Conservation (phyloP, 2,888 invertebrate genomes). For the Blomia tropicalis region DNA sequence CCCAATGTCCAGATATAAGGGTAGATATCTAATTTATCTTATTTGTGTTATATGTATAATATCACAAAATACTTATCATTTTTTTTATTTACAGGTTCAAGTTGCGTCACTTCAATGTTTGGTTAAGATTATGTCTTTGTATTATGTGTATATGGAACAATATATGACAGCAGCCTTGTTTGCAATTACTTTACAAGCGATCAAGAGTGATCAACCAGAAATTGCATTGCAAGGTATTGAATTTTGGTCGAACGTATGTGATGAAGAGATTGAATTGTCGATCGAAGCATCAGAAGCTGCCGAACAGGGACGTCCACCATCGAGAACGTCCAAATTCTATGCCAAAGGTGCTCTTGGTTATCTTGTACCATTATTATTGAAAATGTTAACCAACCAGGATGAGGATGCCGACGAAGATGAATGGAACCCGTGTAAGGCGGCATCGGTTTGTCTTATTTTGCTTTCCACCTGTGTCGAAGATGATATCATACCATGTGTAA, state of each 20-base stretch:
- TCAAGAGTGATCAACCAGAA: conserved; percentile 90
- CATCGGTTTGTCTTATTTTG: conserved; percentile 95
- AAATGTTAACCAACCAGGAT: conserved; percentile 85
- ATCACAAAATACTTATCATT: not conserved
- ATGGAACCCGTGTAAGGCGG: conserved; percentile 98
- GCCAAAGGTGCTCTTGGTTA: conserved; percentile 94
- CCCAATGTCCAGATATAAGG: conserved; percentile 45
- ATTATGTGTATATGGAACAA: conserved; percentile 96
- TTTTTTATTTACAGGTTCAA: conserved; percentile 49
- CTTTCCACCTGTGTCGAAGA: conserved; percentile 93
- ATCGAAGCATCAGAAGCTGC: conserved; percentile 84
- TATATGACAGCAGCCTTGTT: conserved; percentile 97
- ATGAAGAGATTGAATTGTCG: conserved; percentile 90
- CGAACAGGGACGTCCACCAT: conserved; percentile 84
- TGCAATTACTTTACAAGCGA: conserved; percentile 92
- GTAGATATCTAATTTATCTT: conserved; percentile 23
- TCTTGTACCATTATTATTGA: conserved; percentile 80
- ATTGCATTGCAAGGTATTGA: conserved; percentile 96
- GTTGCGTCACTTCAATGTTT: conserved; percentile 95
- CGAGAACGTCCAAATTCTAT: conserved; percentile 80
- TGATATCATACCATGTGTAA: conserved; percentile 79
- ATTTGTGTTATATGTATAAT: not conserved
- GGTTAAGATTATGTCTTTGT: conserved; percentile 91
- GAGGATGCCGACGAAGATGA: conserved; percentile 96
- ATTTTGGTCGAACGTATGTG: conserved; percentile 99